These are phyloP conservation scores for Dolichotis patagonum DNA, from an alignment of 2,113 vertebrate genomes.

Conservation along the genomic window DNA sequence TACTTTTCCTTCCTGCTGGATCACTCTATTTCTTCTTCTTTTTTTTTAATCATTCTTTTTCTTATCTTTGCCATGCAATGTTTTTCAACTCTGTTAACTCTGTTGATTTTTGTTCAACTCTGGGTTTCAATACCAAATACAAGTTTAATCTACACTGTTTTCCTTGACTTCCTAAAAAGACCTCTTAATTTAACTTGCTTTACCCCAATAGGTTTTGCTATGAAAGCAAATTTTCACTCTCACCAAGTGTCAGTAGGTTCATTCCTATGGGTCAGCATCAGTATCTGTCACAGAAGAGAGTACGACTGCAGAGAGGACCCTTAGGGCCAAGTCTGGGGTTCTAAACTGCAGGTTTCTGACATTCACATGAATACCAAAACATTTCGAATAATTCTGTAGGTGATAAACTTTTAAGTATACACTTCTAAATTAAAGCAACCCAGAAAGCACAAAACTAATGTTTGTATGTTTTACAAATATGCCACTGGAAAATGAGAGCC, in stretches of 20 bases:
- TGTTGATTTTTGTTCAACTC: conserved; percentile 11
- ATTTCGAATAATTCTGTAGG: conserved; percentile 19
- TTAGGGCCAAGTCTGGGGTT: neutral
- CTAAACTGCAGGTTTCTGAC: conserved; percentile 42
- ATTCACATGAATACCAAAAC: neutral
- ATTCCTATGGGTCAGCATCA: neutral
- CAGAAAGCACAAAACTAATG: neutral
- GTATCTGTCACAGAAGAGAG: neutral
- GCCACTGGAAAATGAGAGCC: neutral
- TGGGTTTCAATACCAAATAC: neutral
- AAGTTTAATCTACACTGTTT: neutral
- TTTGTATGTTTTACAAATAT: conserved; percentile 14
- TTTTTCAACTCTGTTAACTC: neutral
- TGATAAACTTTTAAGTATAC: neutral
- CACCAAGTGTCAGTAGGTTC: neutral
- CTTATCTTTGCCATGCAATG: neutral
- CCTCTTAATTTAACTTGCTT: neutral
- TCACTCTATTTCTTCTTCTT: neutral
- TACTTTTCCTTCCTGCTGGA: neutral
- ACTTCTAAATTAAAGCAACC: conserved; percentile 32
- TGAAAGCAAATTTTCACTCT: neutral
- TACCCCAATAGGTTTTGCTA: neutral
- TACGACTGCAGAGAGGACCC: neutral
- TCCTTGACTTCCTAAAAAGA: too few relatives aligned
- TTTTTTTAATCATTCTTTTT: neutral